These are phyloP conservation scores for Portunus trituberculatus DNA, from an alignment of 1,140 invertebrate genomes.

Conservation along the genomic window DNA sequence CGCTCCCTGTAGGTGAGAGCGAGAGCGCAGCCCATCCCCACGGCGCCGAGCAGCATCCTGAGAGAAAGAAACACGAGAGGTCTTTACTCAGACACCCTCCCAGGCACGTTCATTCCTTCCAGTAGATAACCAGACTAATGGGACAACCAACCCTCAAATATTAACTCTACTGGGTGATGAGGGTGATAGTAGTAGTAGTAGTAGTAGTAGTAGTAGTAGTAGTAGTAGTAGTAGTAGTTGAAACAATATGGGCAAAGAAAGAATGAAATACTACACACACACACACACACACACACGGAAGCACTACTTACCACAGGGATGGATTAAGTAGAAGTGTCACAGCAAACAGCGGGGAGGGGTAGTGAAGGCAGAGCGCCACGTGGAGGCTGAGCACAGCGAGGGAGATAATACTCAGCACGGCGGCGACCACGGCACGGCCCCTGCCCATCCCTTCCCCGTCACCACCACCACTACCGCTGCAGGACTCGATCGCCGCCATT, in stretches of 20 bases:
- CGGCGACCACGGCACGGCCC: constrained; percentile 71
- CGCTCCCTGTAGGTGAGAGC: constrained; percentile 68
- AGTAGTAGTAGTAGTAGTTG: background rate
- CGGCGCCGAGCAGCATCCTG: constrained; percentile 71
- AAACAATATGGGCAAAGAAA: background rate
- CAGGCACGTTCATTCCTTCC: background rate
- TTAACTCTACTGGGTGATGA: too few species aligned
- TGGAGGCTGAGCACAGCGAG: constrained; percentile 68
- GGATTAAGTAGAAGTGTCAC: constrained; percentile 75
- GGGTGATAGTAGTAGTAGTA: background rate
- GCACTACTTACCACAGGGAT: constrained; percentile 72
- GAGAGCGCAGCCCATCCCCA: constrained; percentile 65
- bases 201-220: background rate
- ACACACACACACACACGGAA: background rate
- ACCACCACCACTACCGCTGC: background rate
- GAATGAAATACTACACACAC: background rate
- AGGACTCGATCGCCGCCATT: background rate
- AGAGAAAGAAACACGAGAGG: background rate
- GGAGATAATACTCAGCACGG: constrained; percentile 65
- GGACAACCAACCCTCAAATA: background rate
- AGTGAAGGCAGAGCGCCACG: constrained; percentile 70
- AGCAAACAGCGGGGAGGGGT: constrained; percentile 71
- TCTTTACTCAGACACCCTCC: too few species aligned
- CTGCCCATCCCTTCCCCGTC: constrained; percentile 50
- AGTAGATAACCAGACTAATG: background rate